Conservation (phyloP, 2,797 vertebrate species). For the Epinephelus awoara region DNA sequence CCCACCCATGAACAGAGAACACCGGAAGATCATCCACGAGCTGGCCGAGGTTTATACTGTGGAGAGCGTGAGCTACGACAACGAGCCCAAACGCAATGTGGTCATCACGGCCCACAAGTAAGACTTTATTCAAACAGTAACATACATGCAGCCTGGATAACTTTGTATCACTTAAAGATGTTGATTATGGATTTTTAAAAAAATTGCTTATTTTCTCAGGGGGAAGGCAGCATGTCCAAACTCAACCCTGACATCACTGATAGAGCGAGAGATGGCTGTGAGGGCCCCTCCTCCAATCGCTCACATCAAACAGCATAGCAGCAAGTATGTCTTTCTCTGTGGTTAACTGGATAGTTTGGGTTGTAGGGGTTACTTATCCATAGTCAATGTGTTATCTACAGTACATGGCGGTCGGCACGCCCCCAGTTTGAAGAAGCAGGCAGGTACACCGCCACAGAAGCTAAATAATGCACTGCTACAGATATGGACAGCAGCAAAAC, state of each 20-base stretch:
- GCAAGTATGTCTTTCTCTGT: conserved; percentile 87
- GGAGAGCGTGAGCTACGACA: conserved; percentile 98
- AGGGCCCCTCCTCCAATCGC: conserved; percentile 94
- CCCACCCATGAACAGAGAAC: conserved; percentile 97
- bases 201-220: conserved; percentile 72
- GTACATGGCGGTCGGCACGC: too few relatives aligned
- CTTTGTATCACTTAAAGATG: fast-evolving
- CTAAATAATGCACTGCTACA: too few relatives aligned
- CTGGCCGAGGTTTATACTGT: conserved; percentile 94
- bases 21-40: conserved; percentile 95
- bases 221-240: conserved; percentile 92
- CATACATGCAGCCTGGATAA: fast-evolving
- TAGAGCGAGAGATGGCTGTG: conserved; percentile 90
- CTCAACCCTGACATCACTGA: conserved; percentile 88
- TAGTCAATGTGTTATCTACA: too few relatives aligned
- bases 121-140: neutral
- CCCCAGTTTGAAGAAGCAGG: too few relatives aligned
- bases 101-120: conserved; percentile 91
- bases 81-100: conserved; percentile 96
- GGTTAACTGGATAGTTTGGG: neutral
- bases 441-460: too few relatives aligned
- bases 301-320: conserved; percentile 92
- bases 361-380: too few relatives aligned
- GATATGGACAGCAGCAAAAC: too few relatives aligned
- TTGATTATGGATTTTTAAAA: neutral